Conservation (phyloP, 2,797 vertebrate genomes). For the Danio kyathit region DNA sequence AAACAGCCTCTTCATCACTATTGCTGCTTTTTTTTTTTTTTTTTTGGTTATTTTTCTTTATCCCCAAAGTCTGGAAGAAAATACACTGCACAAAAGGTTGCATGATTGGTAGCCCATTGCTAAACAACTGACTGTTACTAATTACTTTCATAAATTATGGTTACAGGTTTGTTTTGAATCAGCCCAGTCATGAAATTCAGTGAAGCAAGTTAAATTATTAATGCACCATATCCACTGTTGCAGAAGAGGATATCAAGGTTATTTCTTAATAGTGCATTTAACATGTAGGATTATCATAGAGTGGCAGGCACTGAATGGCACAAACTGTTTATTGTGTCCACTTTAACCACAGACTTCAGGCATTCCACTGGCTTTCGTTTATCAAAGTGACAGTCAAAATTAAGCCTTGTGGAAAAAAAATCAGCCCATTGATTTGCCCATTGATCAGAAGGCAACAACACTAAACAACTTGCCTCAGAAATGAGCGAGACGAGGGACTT, state of each 20-base stretch:
- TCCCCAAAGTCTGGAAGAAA: not conserved
- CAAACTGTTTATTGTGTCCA: constrained; percentile 7
- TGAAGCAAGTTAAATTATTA: constrained; percentile 23
- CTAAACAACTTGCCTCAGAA: constrained; percentile 41
- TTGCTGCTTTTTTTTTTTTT: no score
- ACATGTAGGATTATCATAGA: not conserved
- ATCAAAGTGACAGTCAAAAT: constrained; percentile 52
- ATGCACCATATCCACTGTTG: constrained; percentile 7
- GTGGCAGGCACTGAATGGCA: not conserved
- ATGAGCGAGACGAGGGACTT: constrained; percentile 49
- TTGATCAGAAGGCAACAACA: constrained; percentile 56
- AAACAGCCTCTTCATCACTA: not conserved
- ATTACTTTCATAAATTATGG: constrained; percentile 2
- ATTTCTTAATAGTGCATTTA: constrained; percentile 27
- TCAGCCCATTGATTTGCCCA: constrained; percentile 57
- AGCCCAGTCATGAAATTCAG: not conserved
- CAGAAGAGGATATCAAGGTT: not conserved
- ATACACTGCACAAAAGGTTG: not conserved
- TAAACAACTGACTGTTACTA: not conserved
- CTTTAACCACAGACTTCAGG: constrained; percentile 25
- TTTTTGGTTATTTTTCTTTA: not conserved
- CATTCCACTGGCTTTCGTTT: constrained; percentile 27
- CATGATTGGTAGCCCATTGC: not conserved
- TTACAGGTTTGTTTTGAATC: constrained; percentile 24
- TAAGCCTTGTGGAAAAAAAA: constrained; percentile 43